These are phyloP conservation scores for Falco punctatus DNA, from an alignment of 2,113 vertebrate genomes.

Conservation along the genomic window DNA sequence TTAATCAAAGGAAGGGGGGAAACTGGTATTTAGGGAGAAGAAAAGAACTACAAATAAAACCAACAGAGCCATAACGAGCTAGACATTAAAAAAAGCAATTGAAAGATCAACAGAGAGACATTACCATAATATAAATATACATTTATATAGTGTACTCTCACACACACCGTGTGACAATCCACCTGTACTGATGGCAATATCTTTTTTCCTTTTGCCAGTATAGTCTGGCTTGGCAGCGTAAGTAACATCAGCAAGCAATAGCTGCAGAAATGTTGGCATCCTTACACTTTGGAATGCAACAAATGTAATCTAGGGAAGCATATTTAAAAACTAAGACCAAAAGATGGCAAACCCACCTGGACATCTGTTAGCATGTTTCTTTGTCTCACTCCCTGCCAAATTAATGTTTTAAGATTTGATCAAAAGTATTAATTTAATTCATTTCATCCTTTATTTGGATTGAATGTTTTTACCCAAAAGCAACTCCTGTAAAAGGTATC, in stretches of 20 bases:
- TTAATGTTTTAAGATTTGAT: background rate
- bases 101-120: background rate
- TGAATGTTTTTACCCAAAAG: background rate
- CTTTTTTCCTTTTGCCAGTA: background rate
- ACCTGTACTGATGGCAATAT: background rate
- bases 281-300: background rate
- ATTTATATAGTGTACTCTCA: background rate
- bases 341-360: background rate
- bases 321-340: background rate
- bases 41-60: background rate
- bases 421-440: background rate
- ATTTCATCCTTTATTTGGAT: background rate
- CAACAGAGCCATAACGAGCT: rapidly evolving
- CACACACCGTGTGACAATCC: background rate
- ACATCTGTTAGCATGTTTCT: background rate
- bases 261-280: background rate
- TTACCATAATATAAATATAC: background rate
- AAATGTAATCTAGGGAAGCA: background rate
- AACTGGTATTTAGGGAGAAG: background rate
- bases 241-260: background rate
- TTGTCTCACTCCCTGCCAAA: background rate
- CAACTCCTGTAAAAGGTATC: background rate
- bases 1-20: background rate
- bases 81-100: background rate
- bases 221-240: background rate